Base-by-base conservation (phyloP, 2,888 invertebrate genomes). In the Salpingus planirostris region DNA sequence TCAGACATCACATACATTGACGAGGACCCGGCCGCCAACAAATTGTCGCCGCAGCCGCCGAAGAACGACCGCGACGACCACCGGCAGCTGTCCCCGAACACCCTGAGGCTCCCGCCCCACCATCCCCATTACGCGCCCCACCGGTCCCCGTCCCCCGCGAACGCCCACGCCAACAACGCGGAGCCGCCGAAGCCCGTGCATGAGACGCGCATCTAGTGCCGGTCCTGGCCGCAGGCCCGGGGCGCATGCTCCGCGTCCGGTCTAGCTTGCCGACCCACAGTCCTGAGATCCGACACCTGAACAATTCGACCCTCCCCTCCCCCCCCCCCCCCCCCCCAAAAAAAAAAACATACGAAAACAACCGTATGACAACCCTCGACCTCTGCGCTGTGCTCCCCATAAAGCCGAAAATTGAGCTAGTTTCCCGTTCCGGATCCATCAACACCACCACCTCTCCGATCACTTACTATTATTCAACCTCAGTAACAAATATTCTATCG, bases 1-100 rank as follows among this genome's bases (percentile, higher is more conserved):
- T 78, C 78, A 59, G 87, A 87, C 79, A 80, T 86, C 78, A 83
- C 82, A 60, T 87, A 79, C 62, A 62, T 67, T 55, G 62, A 66
- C 54, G 64, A 66, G 60, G 65, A 66, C 50, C 58, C 61, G 44
- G 49, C 60, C 42, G 54, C 57, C 43, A 55, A 49, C 45, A 59
- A 60, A 54, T 43, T 59, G 53, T 57, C 60, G 49, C 56, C 60
- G 42, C 60, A 59, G 46, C 55, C 52, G 35, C 47, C 50, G 55
- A 59, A 58, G 56, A 61, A 51, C 51, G 61, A 62, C 37, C 54
- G 57, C 44, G 59, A 59, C 47, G 62, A 62, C 46, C 54, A 65
- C 52, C 59, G 59, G 47, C 59, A 62, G 51, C 58, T 60, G 49
- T 64, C 64, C 50, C 64, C 66, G 48, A 62, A 62, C 54, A 63